phyloP scores from a whole-genome alignment of 2,797 vertebrate genomes.

The Oryzias dopingdopingensis region DNA sequence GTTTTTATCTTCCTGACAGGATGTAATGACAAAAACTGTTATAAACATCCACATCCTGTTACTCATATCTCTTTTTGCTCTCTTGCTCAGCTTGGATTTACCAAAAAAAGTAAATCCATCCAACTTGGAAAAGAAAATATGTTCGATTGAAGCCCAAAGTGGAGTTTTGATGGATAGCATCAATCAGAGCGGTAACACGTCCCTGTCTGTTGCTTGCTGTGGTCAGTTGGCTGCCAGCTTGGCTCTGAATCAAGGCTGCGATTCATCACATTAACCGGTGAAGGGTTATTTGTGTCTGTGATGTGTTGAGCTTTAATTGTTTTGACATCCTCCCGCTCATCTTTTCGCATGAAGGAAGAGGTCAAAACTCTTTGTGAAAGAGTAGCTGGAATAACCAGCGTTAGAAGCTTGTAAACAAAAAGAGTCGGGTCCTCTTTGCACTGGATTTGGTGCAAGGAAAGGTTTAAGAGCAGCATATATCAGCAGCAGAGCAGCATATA shows the following conservation, averaged over 20 bases:
- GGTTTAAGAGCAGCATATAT: conserved; percentile 41
- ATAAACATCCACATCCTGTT: too few species aligned
- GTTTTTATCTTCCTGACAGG: too few species aligned
- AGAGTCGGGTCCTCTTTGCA: too few species aligned
- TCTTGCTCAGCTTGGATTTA: too few species aligned
- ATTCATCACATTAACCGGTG: conserved; percentile 38
- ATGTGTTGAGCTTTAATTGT: conserved; percentile 32
- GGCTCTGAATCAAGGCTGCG: conserved; percentile 22
- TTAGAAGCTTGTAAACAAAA: neutral
- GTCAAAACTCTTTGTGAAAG: conserved; percentile 28
- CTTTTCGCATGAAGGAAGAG: conserved; percentile 10
- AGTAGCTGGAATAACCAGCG: conserved; percentile 5
- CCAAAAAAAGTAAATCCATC: neutral
- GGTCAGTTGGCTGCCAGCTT: conserved; percentile 21
- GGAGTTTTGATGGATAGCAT: neutral
- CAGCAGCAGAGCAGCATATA: conserved; percentile 34
- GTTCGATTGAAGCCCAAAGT: neutral
- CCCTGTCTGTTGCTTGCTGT: conserved; percentile 3
- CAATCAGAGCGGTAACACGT: neutral
- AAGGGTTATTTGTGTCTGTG: conserved; percentile 22
- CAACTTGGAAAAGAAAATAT: neutral
- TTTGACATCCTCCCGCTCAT: conserved; percentile 22
- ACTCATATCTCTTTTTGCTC: too few species aligned
- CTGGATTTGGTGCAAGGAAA: neutral
- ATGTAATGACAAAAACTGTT: too few species aligned